Percentiles rank a stretch among this genome's conserved stretches.
phyloP scores from a whole-genome alignment of 2,888 invertebrate genomes.

The Callinectes sapidus region DNA sequence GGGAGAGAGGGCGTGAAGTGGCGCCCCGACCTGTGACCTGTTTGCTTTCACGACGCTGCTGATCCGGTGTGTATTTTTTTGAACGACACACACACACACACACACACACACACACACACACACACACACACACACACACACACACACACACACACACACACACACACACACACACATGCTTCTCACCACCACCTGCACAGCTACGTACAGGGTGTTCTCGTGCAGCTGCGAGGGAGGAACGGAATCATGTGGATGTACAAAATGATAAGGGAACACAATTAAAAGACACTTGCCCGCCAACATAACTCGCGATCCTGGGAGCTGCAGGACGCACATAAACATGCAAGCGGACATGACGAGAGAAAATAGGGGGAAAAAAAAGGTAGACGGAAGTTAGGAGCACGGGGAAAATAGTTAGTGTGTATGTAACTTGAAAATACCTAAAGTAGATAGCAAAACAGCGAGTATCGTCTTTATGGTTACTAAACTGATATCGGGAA shows the following conservation, averaged over 20 bases:
- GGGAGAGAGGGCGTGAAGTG: background rate
- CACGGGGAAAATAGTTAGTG: background rate
- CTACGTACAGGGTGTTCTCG: background rate
- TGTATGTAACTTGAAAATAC: background rate
- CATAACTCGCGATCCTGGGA: background rate
- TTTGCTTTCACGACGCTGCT: background rate
- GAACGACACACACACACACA: background rate
- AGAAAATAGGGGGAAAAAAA: background rate
- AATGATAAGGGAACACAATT: background rate
- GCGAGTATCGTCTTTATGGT: no score
- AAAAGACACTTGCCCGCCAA: background rate
- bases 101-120: conserved; percentile 1
- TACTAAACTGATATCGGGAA: background rate
- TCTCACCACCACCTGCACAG: background rate
- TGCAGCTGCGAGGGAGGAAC: background rate
- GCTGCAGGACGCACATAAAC: background rate
- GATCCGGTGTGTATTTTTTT: background rate
- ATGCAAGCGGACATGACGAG: background rate
- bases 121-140: background rate
- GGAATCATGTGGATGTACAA: background rate
- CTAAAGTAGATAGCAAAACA: no score
- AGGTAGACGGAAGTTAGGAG: background rate
- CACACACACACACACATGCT: background rate
- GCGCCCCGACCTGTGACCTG: background rate
- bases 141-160: background rate